Base-by-base conservation (phyloP, 2,888 invertebrate species). In the Limnephilus lunatus region DNA sequence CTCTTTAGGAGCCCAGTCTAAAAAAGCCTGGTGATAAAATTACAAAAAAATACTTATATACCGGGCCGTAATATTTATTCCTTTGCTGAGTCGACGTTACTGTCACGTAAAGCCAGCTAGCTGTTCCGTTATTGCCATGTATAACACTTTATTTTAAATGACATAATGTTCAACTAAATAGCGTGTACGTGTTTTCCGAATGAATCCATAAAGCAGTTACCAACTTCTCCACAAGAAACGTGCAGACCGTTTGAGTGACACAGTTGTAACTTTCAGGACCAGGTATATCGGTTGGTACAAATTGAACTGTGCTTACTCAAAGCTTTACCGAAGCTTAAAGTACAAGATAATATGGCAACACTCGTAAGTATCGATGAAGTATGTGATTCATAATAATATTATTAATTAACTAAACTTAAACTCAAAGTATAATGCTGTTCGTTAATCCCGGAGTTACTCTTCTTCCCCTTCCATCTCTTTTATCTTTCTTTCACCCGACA, bases 151-250 rank as follows among this genome's bases (percentile, higher is more conserved):
- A 68, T 68, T 68, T 68, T 25, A 68, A 68, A 68, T 68, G 68
- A 68, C 68, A 68, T 68, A 68, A 68, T 68, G 25, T 68, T 68
- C 68, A 68, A 68, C 68, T 68, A 68, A 68, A 68, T 68, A 68
- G 68, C 68, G 68, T 68, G 82, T 82, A 82, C 82, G 82, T 82
- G 82, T 82, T 82, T 82, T 32, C 82, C 82, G 82, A 19, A 82
- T 82, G 82, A 82, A 82, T 82, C 31, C 82, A 82, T 82, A 32
- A 82, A 82, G 82, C 31, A 82, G 82, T 82, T 82, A 31, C 31
- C 32, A 32, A 82, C 82, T 32, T 32, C 32, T 68, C 31, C 82
- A n/a, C 31, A 32, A 15, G 82, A 82, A 82, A 31, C 82, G 30
- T 31, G 15, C 31, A 32, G 19, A 32, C 19, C 82, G 82, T 82